Percentiles rank a stretch among this genome's conserved stretches.
These are phyloP conservation scores for Pyrrhosoma nymphula DNA, from an alignment of 2,888 invertebrate species.

Conservation along the genomic window DNA sequence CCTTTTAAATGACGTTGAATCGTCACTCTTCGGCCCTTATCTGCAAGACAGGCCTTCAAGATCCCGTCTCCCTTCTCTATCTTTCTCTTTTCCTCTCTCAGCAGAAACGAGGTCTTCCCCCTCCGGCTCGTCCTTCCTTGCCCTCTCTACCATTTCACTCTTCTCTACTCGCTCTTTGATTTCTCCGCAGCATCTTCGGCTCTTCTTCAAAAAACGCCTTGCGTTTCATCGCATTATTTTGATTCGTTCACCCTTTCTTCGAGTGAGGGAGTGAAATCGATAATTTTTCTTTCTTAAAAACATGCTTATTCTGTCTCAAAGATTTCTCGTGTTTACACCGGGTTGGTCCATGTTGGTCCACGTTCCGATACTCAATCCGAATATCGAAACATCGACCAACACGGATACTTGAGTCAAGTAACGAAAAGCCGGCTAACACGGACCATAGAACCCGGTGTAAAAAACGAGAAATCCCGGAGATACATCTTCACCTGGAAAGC, in stretches of 20 bases:
- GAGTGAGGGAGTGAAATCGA: not conserved
- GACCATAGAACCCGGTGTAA: too few species aligned
- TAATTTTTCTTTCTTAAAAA: too few species aligned
- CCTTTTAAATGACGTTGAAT: slow-evolving; percentile 53
- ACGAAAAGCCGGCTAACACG: too few species aligned
- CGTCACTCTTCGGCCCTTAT: slow-evolving; percentile 60
- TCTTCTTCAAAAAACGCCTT: not conserved
- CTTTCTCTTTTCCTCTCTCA: not conserved
- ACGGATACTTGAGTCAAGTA: too few species aligned
- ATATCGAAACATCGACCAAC: too few species aligned
- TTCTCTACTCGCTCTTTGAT: not conserved
- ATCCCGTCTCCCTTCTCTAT: not conserved
- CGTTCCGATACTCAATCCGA: too few species aligned
- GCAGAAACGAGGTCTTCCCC: not conserved
- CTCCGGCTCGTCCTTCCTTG: not conserved
- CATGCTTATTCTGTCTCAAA: too few species aligned
- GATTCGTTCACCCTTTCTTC: not conserved
- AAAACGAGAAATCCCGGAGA: too few species aligned
- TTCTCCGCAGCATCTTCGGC: not conserved
- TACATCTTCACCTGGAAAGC: too few species aligned
- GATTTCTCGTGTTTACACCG: too few species aligned
- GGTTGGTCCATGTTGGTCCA: too few species aligned
- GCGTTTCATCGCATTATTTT: not conserved
- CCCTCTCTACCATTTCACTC: not conserved
- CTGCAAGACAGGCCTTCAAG: not conserved